A percentile compares a stretch with the other conserved stretches of the same genome.
phyloP scores from a whole-genome alignment of 2,797 vertebrate genomes.

The Pogoniulus pusillus region DNA sequence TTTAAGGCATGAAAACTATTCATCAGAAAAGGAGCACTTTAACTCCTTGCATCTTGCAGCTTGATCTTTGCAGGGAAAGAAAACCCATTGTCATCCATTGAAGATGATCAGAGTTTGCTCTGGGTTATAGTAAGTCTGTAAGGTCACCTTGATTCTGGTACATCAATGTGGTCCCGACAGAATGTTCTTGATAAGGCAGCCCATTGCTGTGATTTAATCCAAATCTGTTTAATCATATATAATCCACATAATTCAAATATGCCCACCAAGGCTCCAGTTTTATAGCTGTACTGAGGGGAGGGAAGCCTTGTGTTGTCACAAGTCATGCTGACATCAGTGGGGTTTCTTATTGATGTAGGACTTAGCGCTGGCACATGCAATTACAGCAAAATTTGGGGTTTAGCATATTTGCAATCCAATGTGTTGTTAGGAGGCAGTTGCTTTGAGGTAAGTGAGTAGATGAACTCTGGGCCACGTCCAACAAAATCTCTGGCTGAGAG shows the following conservation, averaged over 20 bases:
- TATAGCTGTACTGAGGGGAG: neutral
- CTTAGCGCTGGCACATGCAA: slow-evolving; percentile 14
- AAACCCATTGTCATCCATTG: fast-evolving
- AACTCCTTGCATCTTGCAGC: neutral
- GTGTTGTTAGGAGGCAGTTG: neutral
- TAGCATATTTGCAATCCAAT: neutral
- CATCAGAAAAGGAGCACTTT: neutral
- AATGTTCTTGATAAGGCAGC: neutral
- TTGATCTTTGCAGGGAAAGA: neutral
- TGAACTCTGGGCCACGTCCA: neutral
- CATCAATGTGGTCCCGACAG: neutral
- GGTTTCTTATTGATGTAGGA: slow-evolving; percentile 46
- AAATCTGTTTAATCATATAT: slow-evolving; percentile 51
- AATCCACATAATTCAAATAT: slow-evolving; percentile 47
- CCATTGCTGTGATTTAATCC: slow-evolving; percentile 28
- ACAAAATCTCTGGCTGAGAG: neutral
- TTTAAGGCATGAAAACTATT: neutral
- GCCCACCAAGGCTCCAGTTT: neutral
- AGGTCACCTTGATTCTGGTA: slow-evolving; percentile 29
- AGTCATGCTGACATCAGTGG: slow-evolving; percentile 52
- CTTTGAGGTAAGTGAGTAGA: neutral
- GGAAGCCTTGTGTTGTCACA: slow-evolving; percentile 47
- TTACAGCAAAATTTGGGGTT: slow-evolving; percentile 45
- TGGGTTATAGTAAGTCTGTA: neutral
- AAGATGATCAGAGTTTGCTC: neutral